Base-by-base conservation (phyloP, 30 jellyfish, hydroid and myxozoan species). In the Pelagia noctiluca region DNA sequence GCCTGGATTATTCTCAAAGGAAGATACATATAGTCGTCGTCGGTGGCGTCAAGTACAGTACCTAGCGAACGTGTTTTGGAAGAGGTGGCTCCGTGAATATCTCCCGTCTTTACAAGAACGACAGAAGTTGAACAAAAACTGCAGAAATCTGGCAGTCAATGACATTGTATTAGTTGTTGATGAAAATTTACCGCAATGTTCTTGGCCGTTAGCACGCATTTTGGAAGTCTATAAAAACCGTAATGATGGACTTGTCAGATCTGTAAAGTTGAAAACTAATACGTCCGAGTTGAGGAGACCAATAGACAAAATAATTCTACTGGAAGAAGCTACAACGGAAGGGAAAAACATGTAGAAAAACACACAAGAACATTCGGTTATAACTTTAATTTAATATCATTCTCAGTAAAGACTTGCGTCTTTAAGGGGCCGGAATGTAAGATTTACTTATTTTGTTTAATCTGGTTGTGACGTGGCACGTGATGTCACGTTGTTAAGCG, bases 21-120 rank as follows among this genome's bases (percentile, higher is more conserved):
- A 2, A 13, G 87, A 83, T 42, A 42, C 19, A 28, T 68, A 69
- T 69, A 24, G 71, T 64, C 4, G 73, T 2, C 30, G 61, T 19
- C 11, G 86, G 68, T 63, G 90, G 90, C 24, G 84, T 52, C 82
- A 66, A 33, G 33, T 81, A 0, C 91, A 81, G 52, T 81, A 64
- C 28, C 2, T 81, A 70, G 86, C 86, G 4, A 49, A 81, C 35
- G 86, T 64, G 32, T 81, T 65, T 35, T 81, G 84, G 84, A 12
- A 35, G 42, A 18, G 91, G 26, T 81, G 91, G 86, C 4, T 30
- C 42, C 49, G 65, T 22, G 91, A 81, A 34, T 81, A 81, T 30
- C 76, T 64, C 16, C 76, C 84, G 30, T 31, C 25, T 2, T 33
- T 81, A 34, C 91, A 81, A 29, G 66, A 50, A 5, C 81, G 86